Evolutionary conservation across 1,140 invertebrate genomes (phyloP), one percentile per base, ranked within the genome.

Genomic region (Zaprionus ornatus): DNA sequence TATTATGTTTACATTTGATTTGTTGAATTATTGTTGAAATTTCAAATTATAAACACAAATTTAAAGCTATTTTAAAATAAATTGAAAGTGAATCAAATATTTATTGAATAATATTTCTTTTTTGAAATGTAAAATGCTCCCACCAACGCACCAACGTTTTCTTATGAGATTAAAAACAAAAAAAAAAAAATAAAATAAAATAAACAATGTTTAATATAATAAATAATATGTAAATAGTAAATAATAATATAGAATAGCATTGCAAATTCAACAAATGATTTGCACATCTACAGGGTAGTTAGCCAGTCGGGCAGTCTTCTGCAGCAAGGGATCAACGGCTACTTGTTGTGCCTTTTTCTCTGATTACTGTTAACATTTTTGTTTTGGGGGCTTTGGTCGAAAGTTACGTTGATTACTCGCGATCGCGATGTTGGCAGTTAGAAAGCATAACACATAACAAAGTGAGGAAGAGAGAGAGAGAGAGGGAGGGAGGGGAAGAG

Each of bases 401-500:
- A 66, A 66, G 64, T 60, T 68, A 56, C 57, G 48, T 50, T 56
- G 59, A 50, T 74, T 61, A 66, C 37, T 73, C 37, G 70, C 48
- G 29, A 76, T 82, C 68, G 83, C 82, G 82, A 67, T 86, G 75
- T 54, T 78, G 19, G 72, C 80, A 77, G 83, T 86, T 86, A 82
- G 83, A 86, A 86, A 86, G 79, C 83, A 87, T 87, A 74, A 65
- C 82, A 82, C 78, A 71, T 45, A 56, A 69, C 35, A 35, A 17
- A 45, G 37, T n/a, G 37, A 15, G 37, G n/a, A 2, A n/a, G 15
- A 37, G 13, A 3, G 35, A 37, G 35, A 7, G 2, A 42, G 40
- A 42, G n/a, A 42, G 40, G 37, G 15, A 40, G 37, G 13, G 4
- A 40, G 15, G 15, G 13, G 15, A 5, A 9, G 40, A 27, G 42